Base-by-base conservation (phyloP, 2,797 vertebrate genomes). In the Sebastes kiyomatsui region DNA sequence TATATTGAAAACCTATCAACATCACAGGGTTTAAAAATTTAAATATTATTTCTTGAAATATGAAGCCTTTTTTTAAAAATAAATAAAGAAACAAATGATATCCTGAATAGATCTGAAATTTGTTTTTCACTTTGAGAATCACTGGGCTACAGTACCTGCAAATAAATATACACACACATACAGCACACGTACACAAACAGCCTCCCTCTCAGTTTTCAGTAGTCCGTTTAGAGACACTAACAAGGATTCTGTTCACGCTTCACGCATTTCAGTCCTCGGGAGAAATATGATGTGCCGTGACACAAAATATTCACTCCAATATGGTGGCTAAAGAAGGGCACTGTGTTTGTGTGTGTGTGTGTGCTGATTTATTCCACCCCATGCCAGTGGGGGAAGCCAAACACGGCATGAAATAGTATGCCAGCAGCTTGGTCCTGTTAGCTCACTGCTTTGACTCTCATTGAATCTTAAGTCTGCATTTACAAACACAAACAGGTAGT, bases 301-400 rank as follows among this genome's bases (percentile, higher is more conserved):
- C 80, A 75, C 82, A 83, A 89, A 91, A 91, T 88, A 87, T 90
- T 89, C 80, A 81, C 72, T 62, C 79, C 80, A 88, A 79, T 84
- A 81, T 81, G 78, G 64, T 82, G 81, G 77, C 79, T 77, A 59
- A 78, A 81, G 65, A 60, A 59, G 66, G 56, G 62, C 59, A 54
- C 28, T 30, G 46, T 74, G 27, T 77, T 2, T 64, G 18, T 74
- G 56, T 86, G 74, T 5, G 5, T 71, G 22, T 71, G 38, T 67
- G 54, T 22, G 22, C 10, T 81, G 74, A 90, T 85, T 84, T 85
- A 87, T 81, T 85, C 84, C 62, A 18, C 70, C 38, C 61, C 32
- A 30, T 75, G 79, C 67, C 58, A 72, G 66, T 67, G 23, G 81
- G 72, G 52, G 65, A 87, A 74, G 71, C 79, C 59, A 82, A 83